Evolutionary conservation across 2,113 vertebrate species (phyloP).

Genomic region (Litocranius walleri): DNA sequence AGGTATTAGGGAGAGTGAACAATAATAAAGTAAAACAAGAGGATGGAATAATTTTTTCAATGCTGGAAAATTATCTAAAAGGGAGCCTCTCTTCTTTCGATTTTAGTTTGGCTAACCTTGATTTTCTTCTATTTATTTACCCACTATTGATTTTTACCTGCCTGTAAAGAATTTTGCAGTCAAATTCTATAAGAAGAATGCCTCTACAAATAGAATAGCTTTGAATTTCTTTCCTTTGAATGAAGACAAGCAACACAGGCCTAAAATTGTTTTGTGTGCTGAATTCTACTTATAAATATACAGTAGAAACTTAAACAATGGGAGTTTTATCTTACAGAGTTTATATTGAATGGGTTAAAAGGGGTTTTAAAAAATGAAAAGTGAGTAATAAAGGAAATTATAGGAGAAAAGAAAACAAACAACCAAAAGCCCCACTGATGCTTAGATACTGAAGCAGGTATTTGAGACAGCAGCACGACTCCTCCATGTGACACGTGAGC

Average conservation of each 20-base stretch:
- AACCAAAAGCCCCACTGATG: neutral
- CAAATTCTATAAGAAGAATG: neutral
- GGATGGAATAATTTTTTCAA: neutral
- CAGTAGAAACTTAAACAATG: neutral
- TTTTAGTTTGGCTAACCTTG: neutral
- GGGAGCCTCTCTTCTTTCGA: neutral
- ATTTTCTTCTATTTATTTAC: neutral
- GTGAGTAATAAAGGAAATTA: neutral
- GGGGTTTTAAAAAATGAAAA: neutral
- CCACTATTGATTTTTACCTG: conserved; percentile 17
- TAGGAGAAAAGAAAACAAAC: neutral
- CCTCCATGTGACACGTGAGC: neutral
- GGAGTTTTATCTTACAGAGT: neutral
- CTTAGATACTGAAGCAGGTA: neutral
- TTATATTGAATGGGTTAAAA: neutral
- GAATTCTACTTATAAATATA: neutral
- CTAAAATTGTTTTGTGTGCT: neutral
- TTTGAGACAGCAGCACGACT: neutral
- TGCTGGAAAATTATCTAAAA: neutral
- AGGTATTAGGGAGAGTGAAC: neutral
- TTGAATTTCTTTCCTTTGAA: conserved; percentile 12
- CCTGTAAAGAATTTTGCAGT: neutral
- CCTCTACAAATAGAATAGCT: neutral
- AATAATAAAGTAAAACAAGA: neutral
- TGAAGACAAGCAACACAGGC: neutral